phyloP scores from a whole-genome alignment of 2,113 vertebrate genomes.

The Rhadina sibilatrix region DNA sequence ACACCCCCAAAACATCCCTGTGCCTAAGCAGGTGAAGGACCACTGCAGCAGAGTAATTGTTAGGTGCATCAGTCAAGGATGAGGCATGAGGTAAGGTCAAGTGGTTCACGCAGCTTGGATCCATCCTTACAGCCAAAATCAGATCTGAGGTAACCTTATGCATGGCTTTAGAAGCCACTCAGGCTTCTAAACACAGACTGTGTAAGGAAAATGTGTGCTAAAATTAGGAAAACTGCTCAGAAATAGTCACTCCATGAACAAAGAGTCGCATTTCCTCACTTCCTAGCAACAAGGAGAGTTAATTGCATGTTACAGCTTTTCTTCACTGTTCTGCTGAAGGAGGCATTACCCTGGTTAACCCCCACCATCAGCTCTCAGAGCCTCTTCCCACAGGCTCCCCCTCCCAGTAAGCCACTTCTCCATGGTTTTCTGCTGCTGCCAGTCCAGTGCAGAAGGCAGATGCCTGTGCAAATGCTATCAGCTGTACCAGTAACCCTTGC shows the following conservation, averaged over 20 bases:
- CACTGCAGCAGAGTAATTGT: background rate
- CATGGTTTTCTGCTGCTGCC: background rate
- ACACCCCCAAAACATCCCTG: background rate
- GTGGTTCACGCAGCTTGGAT: background rate
- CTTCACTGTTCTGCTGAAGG: background rate
- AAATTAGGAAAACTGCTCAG: background rate
- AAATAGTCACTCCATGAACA: background rate
- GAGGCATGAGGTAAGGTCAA: background rate
- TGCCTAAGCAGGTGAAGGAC: background rate
- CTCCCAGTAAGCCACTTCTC: background rate
- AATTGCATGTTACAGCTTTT: background rate
- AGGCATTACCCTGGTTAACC: background rate
- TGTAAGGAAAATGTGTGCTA: fast-evolving
- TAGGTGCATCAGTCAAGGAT: background rate
- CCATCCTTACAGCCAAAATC: background rate
- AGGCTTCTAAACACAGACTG: background rate
- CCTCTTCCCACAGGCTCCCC: fast-evolving
- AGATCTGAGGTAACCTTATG: background rate
- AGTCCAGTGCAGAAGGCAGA: background rate
- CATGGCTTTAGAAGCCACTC: background rate
- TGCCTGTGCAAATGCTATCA: background rate
- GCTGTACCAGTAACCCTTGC: background rate
- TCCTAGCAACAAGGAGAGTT: background rate
- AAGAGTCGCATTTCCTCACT: background rate
- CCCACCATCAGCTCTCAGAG: fast-evolving